Evolutionary conservation across 2,797 vertebrate species (phyloP), one percentile per base, ranked within the genome.

Genomic region (Poeciliopsis presidionis): DNA sequence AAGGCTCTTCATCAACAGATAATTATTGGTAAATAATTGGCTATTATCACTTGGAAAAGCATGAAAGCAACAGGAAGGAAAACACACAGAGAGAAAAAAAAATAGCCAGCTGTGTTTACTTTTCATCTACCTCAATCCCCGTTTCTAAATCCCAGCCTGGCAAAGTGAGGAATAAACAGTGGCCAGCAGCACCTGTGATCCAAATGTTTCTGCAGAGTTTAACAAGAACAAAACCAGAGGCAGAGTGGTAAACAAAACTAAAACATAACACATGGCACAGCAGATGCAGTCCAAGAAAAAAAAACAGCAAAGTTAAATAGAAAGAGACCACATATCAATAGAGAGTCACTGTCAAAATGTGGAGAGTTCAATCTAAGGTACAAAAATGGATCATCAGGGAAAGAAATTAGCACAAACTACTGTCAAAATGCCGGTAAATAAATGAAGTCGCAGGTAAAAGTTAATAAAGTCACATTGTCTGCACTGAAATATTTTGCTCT

Each of bases 101-200:
- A 70, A 80, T 43, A 81, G 83, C 79, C 90, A 94, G 91, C 92
- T 94, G 92, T 93, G 91, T 92, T 93, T 93, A 93, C 88, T 89
- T 81, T 87, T 51, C 47, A 80, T 87, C 75, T 87, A 83, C 76
- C 81, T 89, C 79, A 67, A 88, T 87, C 84, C 84, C 73, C 73
- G 67, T 74, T 80, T 82, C 69, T 69, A 91, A 90, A 82, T 89
- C 92, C 90, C 88, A 89, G 85, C 79, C 84, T 90, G 87, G 71
- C 85, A 55, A 81, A 90, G 82, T 63, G 79, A 88, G 91, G 75
- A 91, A 91, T 78, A 91, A 92, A 92, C 90, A 90, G 77, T 80
- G 80, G 76, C 76, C 77, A 65, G 83, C 74, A 80, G 82, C 89
- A 88, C 85, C 86, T 90, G 83, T 67, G 78, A 84, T 75, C 81